These are phyloP conservation scores for Centruroides vittatus DNA, from an alignment of 1,140 invertebrate species.

Conservation along the genomic window DNA sequence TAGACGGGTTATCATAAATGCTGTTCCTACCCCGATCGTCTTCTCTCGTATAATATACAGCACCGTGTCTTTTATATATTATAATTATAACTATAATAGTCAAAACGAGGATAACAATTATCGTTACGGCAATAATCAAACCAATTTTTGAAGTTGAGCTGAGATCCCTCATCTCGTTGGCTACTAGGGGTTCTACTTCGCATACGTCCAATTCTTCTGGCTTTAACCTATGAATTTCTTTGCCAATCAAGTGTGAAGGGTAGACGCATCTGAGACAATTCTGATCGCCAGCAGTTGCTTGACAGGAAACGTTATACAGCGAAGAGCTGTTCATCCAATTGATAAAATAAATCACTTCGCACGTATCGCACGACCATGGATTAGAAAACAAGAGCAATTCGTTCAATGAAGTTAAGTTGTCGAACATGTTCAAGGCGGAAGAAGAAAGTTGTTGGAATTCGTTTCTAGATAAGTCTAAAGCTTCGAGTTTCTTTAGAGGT, in stretches of 20 bases:
- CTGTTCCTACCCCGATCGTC: constrained; percentile 29
- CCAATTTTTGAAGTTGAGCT: constrained; percentile 15
- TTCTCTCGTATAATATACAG: constrained; percentile 53
- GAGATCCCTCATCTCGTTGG: neutral
- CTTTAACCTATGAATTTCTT: neutral
- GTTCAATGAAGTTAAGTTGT: neutral
- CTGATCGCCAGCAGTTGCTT: neutral
- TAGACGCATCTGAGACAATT: neutral
- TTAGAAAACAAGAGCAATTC: neutral
- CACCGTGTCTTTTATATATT: constrained; percentile 42
- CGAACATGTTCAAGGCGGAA: neutral
- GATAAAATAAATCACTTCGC: neutral
- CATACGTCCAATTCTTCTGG: neutral
- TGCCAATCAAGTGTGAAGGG: neutral
- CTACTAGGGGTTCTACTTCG: neutral
- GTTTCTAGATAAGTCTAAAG: constrained; percentile 1
- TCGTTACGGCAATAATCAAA: constrained; percentile 23
- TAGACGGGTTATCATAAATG: neutral
- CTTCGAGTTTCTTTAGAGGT: neutral
- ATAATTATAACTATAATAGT: constrained; percentile 23
- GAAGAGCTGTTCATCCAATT: neutral
- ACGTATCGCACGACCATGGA: neutral
- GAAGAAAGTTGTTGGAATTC: neutral
- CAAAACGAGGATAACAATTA: constrained; percentile 24
- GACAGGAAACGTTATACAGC: neutral